A percentile compares a stretch with the other conserved stretches of the same genome.
These are phyloP conservation scores for Agrypnia vestita DNA, from an alignment of 1,140 invertebrate species.

Conservation along the genomic window DNA sequence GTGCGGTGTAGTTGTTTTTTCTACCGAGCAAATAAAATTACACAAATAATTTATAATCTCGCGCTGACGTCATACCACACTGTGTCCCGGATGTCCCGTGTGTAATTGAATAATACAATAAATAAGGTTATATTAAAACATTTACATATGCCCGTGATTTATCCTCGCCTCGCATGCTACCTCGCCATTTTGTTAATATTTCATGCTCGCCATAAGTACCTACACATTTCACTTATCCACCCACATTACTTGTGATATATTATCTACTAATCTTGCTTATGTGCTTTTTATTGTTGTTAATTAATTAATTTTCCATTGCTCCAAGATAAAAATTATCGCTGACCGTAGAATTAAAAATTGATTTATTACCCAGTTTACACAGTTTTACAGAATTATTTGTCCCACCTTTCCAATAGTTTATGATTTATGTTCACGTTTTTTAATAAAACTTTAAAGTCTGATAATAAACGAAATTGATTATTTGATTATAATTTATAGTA, in stretches of 20 bases:
- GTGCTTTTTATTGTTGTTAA: constrained; percentile 36
- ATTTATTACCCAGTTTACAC: constrained; percentile 20
- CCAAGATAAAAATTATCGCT: background rate
- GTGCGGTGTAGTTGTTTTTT: background rate
- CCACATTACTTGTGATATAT: constrained; percentile 41
- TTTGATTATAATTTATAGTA: too few species aligned
- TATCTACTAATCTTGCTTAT: constrained; percentile 38
- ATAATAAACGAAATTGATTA: too few species aligned
- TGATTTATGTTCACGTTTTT: too few species aligned
- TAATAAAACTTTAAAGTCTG: too few species aligned
- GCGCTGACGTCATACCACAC: constrained; percentile 16
- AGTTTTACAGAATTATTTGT: background rate
- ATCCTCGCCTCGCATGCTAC: constrained; percentile 42
- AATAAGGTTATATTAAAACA: constrained; percentile 53
- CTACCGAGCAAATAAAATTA: background rate
- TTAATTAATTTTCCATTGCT: constrained; percentile 27
- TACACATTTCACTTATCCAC: constrained; percentile 42
- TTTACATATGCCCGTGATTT: constrained; percentile 49
- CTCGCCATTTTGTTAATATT: constrained; percentile 44
- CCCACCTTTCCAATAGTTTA: background rate
- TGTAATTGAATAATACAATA: constrained; percentile 48
- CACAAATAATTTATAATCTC: background rate
- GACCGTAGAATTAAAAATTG: constrained; percentile 19
- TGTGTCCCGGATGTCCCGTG: constrained; percentile 42
- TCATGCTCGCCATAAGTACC: constrained; percentile 36